phyloP scores from a whole-genome alignment of 1,140 invertebrate species.

The Bombus balteatus region DNA sequence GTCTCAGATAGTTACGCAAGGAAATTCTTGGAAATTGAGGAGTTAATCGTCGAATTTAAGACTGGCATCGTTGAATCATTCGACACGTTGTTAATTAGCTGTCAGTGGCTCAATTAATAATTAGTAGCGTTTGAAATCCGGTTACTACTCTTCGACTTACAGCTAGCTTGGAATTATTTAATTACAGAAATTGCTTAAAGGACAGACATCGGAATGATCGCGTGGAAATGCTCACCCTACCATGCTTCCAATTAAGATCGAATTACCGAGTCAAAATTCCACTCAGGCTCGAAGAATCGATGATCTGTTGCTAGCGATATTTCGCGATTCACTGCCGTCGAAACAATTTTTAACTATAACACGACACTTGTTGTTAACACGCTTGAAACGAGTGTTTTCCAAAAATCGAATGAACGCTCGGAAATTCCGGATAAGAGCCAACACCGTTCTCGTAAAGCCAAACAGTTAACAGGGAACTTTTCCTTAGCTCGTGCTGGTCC shows the following conservation, averaged over 20 bases:
- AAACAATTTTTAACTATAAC: no score
- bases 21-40: neutral
- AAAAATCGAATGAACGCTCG: neutral
- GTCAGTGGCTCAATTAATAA: slow-evolving; percentile 14
- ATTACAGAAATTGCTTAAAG: neutral
- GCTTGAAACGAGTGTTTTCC: no score
- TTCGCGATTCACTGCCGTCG: no score
- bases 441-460: neutral
- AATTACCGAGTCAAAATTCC: neutral
- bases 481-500: no score
- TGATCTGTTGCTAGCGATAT: neutral
- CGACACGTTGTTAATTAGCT: neutral
- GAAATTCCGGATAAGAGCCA: neutral
- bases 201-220: neutral
- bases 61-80: neutral
- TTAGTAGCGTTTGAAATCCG: neutral
- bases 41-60: slow-evolving; percentile 11
- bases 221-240: neutral
- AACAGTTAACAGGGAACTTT: slow-evolving; percentile 22
- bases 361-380: no score
- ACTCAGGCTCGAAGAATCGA: neutral
- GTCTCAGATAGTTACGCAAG: neutral
- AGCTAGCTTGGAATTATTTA: no score
- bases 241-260: neutral
- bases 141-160: no score